These are phyloP conservation scores for Sander lucioperca DNA, from an alignment of 2,113 vertebrate genomes.

Conservation along the genomic window DNA sequence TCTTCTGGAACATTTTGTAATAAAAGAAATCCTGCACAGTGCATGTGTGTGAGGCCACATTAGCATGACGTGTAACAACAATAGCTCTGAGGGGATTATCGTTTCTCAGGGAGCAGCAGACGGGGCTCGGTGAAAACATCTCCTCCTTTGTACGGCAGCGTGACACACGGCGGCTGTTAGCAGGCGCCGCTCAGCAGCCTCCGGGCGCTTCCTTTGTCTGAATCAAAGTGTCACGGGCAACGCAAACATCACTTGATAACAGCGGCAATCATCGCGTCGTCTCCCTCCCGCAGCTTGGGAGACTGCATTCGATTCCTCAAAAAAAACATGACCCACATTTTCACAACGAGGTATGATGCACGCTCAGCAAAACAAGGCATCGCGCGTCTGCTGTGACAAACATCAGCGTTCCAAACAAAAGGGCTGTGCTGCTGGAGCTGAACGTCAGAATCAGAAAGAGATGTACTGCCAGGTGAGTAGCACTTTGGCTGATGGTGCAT, in stretches of 20 bases:
- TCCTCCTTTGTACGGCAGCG: slow-evolving; percentile 28
- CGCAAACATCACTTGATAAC: slow-evolving; percentile 21
- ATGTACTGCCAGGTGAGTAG: too few species aligned
- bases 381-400: not conserved
- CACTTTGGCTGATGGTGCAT: too few species aligned
- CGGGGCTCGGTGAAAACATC: slow-evolving; percentile 13
- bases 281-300: not conserved
- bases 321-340: too few species aligned
- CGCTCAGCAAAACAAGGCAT: not conserved
- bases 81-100: slow-evolving; percentile 4
- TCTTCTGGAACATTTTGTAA: not conserved
- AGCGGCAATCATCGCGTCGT: not conserved
- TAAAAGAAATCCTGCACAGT: not conserved
- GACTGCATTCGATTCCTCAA: too few species aligned
- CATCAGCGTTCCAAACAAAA: too few species aligned
- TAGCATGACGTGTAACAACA: not conserved
- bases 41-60: not conserved
- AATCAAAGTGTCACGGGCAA: slow-evolving; percentile 58
- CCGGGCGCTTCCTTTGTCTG: slow-evolving; percentile 59
- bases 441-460: not conserved
- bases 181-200: slow-evolving; percentile 2
- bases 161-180: slow-evolving; percentile 12
- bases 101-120: slow-evolving; percentile 2
- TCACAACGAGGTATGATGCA: not conserved
- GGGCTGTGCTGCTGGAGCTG: not conserved